Conservation (phyloP, 2,888 invertebrate genomes). For the Apamea anceps region DNA sequence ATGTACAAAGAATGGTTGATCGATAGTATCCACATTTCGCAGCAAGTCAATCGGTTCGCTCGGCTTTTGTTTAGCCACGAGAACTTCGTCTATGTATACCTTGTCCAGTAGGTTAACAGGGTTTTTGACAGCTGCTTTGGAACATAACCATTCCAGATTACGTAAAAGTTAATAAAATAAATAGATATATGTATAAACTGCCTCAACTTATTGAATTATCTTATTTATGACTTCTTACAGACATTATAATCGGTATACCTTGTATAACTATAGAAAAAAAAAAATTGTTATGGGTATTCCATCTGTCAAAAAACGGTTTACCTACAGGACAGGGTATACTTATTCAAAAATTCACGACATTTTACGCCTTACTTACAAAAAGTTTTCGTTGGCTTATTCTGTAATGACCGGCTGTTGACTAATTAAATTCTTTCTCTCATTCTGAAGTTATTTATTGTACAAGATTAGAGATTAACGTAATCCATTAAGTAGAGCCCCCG, state of each 20-base stretch:
- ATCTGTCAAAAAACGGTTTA: no score
- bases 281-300: no score
- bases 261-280: no score
- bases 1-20: not conserved
- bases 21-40: not conserved
- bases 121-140: no score
- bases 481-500: constrained; percentile 26
- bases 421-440: constrained; percentile 53
- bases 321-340: not conserved
- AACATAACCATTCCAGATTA: no score
- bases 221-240: no score
- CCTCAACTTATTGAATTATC: no score
- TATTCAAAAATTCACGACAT: constrained; percentile 3
- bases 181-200: no score
- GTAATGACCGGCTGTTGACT: constrained; percentile 39
- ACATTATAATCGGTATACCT: no score
- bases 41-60: not conserved
- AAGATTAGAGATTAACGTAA: constrained; percentile 56
- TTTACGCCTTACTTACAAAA: constrained; percentile 21
- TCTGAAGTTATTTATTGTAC: constrained; percentile 52
- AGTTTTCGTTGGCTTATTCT: constrained; percentile 19
- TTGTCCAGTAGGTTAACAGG: no score
- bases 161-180: no score
- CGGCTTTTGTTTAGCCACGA: not conserved
- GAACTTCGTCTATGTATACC: not conserved